Evolutionary conservation across 2,888 invertebrate species (phyloP), one percentile per base, ranked within the genome.

Genomic region (Lypha dubia): DNA sequence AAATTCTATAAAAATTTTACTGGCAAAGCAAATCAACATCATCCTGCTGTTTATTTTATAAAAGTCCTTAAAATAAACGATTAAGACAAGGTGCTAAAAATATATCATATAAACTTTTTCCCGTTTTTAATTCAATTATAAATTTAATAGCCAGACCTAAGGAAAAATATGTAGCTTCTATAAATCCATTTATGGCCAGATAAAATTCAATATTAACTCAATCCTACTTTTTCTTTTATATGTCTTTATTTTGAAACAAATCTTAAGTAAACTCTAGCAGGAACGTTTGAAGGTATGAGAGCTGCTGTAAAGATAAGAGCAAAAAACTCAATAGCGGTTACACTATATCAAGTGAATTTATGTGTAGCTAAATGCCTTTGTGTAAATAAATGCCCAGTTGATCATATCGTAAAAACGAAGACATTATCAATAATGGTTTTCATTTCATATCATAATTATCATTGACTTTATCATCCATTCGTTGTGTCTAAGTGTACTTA

Each of bases 171-270:
- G 60, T 28, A 74, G 56, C 35, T 32, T 49, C 15, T 22, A 41
- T 46, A 65, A 71, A 73, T 67, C 28, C 38, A 58, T 67, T 74
- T 60, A 67, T 51, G 28, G 32, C 2, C 13, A 70, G 58, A 67
- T 65, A 28, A 73, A 73, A 67, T 74, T 65, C 46, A 68, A 56
- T 79, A 63, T 58, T 62, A 35, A 80, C 44, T 44, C 41, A 51
- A 60, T 51, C 68, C 22, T 22, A 41, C 35, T 65, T 51, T 32
- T 41, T 0, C n/a, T 60, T 58, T 74, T 79, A 60, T 56, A 60
- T 56, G 46, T 51, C 80, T 74, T 74, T 58, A 68, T 62, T 17
- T 15, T 49, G n/a, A 58, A 41, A 67, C 13, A 38, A 44, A 79
- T 44, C 44, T 53, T 13, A 53, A 62, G 17, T 2, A 32, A 35